phyloP scores from a whole-genome alignment of 2,888 invertebrate species.

The Anagyrus pseudococci region DNA sequence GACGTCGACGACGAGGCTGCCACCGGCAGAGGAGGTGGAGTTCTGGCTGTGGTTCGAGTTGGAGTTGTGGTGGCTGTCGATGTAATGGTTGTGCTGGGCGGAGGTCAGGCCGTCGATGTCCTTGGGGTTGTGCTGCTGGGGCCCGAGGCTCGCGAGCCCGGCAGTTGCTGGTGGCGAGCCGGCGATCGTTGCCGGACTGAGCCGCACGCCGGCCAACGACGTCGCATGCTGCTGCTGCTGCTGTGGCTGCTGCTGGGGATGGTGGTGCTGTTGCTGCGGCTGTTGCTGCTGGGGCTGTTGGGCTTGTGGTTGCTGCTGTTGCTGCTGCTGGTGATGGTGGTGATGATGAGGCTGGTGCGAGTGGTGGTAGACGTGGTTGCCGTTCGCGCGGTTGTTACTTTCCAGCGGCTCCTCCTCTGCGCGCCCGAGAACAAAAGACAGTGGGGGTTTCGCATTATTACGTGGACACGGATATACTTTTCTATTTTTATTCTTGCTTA shows the following conservation, averaged over 20 bases:
- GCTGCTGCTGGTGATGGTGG: conserved; percentile 16
- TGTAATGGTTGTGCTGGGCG: conserved; percentile 50
- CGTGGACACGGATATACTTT: conserved; percentile 28
- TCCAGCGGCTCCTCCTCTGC: conserved; percentile 60
- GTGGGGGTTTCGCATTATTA: too few species aligned
- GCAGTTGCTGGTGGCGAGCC: not conserved
- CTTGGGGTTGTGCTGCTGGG: conserved; percentile 32
- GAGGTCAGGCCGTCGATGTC: not conserved
- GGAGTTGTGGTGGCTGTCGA: conserved; percentile 55
- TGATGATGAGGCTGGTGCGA: conserved; percentile 46
- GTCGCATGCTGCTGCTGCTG: conserved; percentile 15
- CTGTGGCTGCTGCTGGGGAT: not conserved
- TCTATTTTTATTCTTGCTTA: not conserved
- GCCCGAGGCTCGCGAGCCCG: conserved; percentile 2
- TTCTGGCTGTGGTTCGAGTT: conserved; percentile 52
- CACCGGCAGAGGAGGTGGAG: conserved; percentile 10
- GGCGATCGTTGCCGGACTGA: too few species aligned
- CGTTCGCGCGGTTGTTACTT: conserved; percentile 50
- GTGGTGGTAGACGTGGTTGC: too few species aligned
- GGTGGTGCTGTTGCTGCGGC: not conserved
- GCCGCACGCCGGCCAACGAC: too few species aligned
- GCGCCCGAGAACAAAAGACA: too few species aligned
- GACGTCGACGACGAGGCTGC: conserved; percentile 47
- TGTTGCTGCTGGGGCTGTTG: conserved; percentile 34
- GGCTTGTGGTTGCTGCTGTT: conserved; percentile 37